Evolutionary conservation across 2,888 invertebrate species (phyloP), one percentile per base, ranked within the genome.

Genomic region (Tineola bisselliella): DNA sequence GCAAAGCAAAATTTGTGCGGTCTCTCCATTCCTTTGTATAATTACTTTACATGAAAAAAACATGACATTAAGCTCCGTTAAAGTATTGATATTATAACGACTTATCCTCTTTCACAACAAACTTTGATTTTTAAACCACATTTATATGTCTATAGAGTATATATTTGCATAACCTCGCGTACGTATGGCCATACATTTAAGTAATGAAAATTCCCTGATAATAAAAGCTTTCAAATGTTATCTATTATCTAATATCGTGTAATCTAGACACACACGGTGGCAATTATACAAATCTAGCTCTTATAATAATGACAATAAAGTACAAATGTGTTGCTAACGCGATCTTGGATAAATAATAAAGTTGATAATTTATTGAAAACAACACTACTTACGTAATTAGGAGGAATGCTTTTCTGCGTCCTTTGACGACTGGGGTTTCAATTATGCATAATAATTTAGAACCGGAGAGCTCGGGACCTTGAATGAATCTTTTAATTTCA

Each of bases 141-240:
- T 43, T 10, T n/a, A 43, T n/a, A 43, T n/a, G 43, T 6, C 4
- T 4, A 43, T 43, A 43, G 13, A 43, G 13, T n/a, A 3, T 43
- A 8, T n/a, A 43, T 6, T 43, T 2, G 5, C 13, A 43, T 43
- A 43, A 43, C 13, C 3, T 3, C 13, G 8, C 43, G 12, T 6
- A n/a, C 43, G 3, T 12, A n/a, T 43, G 43, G 12, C 43, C 48
- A 15, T 25, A 54, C 54, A 54, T 54, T 54, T 54, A 54, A 25
- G 19, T 54, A 54, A 54, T 54, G 54, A 54, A 54, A 54, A 54
- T 25, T 8, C n/a, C 54, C 5, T 25, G 19, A 54, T 54, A 54
- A 25, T 54, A 54, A 54, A 54, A 54, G 54, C 54, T 54, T 54
- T 54, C 54, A 19, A 52, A 54, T 54, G 12, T 54, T 54, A 54